These are phyloP conservation scores for Sussaba pulchella DNA, from an alignment of 2,888 invertebrate genomes.

Conservation along the genomic window DNA sequence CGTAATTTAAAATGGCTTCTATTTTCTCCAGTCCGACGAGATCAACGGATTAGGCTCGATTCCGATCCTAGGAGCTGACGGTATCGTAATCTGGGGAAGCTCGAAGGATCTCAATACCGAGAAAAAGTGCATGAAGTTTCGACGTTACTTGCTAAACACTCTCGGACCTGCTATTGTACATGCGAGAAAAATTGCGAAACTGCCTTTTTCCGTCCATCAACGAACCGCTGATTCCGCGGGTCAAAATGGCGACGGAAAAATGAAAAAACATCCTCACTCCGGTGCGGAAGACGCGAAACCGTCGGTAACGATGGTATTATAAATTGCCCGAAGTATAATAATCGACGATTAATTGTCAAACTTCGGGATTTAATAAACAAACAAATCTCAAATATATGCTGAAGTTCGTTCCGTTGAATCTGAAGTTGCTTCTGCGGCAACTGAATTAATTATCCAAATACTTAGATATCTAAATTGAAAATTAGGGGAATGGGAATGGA, in stretches of 20 bases:
- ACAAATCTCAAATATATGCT: too few relatives aligned
- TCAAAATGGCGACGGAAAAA: background rate
- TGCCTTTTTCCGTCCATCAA: background rate
- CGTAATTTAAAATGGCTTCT: too few relatives aligned
- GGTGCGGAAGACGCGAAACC: background rate
- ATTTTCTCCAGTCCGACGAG: conserved; percentile 86
- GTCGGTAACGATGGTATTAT: conserved; percentile 6
- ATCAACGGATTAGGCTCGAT: conserved; percentile 86
- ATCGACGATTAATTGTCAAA: too few relatives aligned
- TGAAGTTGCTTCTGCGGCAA: too few relatives aligned
- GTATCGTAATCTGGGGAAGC: conserved; percentile 91
- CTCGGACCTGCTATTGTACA: conserved; percentile 85
- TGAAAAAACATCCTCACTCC: background rate
- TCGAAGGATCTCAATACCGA: conserved; percentile 89
- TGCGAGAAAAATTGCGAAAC: conserved; percentile 30
- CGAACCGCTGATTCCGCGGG: background rate
- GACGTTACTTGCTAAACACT: conserved; percentile 87
- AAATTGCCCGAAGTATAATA: too few relatives aligned
- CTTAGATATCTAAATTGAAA: too few relatives aligned
- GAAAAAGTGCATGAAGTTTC: conserved; percentile 87
- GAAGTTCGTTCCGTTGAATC: too few relatives aligned
- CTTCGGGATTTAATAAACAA: too few relatives aligned
- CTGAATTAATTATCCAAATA: too few relatives aligned
- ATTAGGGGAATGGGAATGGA: too few relatives aligned
- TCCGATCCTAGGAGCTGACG: conserved; percentile 87